A percentile compares a stretch with the other conserved stretches of the same genome.
Evolutionary conservation across 1,140 invertebrate genomes (phyloP).

Genomic region (Drusus annulatus): DNA sequence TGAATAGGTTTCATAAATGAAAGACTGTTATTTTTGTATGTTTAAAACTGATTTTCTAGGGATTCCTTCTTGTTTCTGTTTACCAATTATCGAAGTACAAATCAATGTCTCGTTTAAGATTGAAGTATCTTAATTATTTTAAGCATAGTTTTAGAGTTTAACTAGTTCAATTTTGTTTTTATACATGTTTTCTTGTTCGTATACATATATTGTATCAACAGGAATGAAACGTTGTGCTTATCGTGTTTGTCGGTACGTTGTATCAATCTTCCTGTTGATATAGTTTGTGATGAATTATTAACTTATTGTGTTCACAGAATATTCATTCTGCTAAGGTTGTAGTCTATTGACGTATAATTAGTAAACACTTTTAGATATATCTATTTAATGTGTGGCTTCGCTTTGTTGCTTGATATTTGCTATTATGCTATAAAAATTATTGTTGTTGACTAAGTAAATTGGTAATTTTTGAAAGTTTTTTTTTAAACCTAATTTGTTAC

Average conservation of each 20-base stretch:
- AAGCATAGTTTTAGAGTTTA: background rate
- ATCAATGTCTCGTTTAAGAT: constrained; percentile 5
- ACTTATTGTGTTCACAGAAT: constrained; percentile 38
- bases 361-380: background rate
- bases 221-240: background rate
- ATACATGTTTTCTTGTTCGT: constrained; percentile 6
- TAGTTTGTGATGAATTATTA: constrained; percentile 3
- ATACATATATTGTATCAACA: background rate
- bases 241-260: background rate
- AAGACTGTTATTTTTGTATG: background rate
- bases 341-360: background rate
- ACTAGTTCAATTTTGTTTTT: constrained; percentile 33
- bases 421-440: background rate
- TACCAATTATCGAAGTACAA: constrained; percentile 31
- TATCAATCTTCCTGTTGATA: constrained; percentile 14
- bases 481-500: no score
- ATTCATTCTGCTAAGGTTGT: constrained; percentile 28
- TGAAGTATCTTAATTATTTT: background rate
- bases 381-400: constrained; percentile 32
- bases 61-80: background rate
- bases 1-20: background rate
- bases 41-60: background rate
- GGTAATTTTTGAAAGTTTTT: no score
- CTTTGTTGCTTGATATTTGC: constrained; percentile 21
- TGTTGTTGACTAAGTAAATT: background rate